These are phyloP conservation scores for Coccyzus lansbergi DNA, from an alignment of 2,797 vertebrate genomes.

Conservation along the genomic window DNA sequence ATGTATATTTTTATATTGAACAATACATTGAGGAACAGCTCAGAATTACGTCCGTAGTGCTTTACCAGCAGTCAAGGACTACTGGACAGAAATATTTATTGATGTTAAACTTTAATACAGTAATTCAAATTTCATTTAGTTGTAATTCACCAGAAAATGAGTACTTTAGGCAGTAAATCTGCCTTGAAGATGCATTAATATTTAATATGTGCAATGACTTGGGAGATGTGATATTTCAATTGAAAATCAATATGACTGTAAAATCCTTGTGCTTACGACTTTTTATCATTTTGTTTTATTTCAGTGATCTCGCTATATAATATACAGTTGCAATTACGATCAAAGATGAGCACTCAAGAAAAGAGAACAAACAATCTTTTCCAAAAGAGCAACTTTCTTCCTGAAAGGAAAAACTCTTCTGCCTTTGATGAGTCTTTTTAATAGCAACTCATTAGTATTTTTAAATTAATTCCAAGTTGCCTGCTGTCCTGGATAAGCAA, in stretches of 20 bases:
- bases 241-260: constrained; percentile 39
- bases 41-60: neutral
- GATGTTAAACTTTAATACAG: neutral
- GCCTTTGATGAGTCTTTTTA: neutral
- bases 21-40: neutral
- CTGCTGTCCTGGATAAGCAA: neutral
- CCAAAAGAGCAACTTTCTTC: neutral
- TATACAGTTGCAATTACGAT: neutral
- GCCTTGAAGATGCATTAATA: constrained; percentile 18
- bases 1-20: neutral
- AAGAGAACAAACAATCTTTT: neutral
- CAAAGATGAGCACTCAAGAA: neutral
- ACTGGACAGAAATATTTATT: constrained; percentile 13
- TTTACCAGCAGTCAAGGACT: neutral
- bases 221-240: constrained; percentile 24
- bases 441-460: neutral
- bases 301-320: neutral
- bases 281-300: constrained; percentile 41
- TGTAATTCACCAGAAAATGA: constrained; percentile 41
- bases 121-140: constrained; percentile 28
- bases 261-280: neutral
- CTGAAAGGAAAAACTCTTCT: neutral
- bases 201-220: constrained; percentile 15
- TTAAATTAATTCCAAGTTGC: neutral
- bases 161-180: constrained; percentile 23